Base-by-base conservation (phyloP, 2,888 invertebrate genomes). In the Aplocera efformata region DNA sequence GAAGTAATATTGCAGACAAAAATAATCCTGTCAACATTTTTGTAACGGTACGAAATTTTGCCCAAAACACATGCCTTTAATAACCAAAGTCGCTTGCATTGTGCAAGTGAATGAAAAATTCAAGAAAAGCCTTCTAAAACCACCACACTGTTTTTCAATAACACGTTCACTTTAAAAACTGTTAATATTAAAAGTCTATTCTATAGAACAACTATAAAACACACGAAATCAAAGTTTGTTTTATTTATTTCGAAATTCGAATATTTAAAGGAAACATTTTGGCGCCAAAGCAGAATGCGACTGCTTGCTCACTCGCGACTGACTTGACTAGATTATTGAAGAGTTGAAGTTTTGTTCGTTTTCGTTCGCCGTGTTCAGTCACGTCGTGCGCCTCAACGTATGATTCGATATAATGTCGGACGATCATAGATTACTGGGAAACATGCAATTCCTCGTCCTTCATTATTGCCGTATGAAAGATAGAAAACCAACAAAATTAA, bases 11-110 rank as follows among this genome's bases (percentile, higher is more conserved):
- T 60, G 67, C 75, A 63, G 71, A 60, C 69, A 77, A 71, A 63
- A 81, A 50, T 50, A 72, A 73, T 72, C 76, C 81, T 66, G 72
- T 81, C 66, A 85, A 79, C 86, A 86, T 86, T 74, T 76, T 86
- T 67, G 63, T 59, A 75, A 63, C 60, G 68, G 61, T 70, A 67
- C 64, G 44, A 72, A 72, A 67, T 64, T 67, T 58, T 63, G 67
- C 67, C 72, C 76, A 77, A 72, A 69, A 52, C 63, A 68, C 58
- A 64, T 68, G 59, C 57, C 67, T 58, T 71, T 68, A 73, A 67
- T 72, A 76, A 67, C 62, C 60, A 74, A 60, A 77, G 75, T 66
- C 64, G 71, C 78, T 79, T 73, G 77, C 85, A 85, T 84, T 65
- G 77, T 83, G 76, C 58, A 67, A 63, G 62, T 54, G 44, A 61